A percentile compares a stretch with the other conserved stretches of the same genome.
phyloP scores from a whole-genome alignment of 2,797 vertebrate species.

The Amphiprion clarkii region DNA sequence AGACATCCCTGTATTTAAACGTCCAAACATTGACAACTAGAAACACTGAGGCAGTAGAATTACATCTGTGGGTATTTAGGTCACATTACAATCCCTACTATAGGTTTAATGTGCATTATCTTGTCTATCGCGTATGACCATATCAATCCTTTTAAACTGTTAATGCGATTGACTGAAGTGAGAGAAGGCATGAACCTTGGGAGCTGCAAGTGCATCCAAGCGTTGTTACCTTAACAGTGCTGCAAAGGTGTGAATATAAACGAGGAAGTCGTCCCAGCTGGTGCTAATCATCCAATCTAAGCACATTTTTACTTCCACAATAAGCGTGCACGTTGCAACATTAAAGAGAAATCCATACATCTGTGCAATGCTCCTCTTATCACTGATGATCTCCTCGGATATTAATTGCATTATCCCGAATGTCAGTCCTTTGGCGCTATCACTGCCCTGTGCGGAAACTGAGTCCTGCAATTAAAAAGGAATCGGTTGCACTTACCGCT shows the following conservation, averaged over 20 bases:
- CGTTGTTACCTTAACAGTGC: neutral
- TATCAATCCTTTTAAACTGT: constrained; percentile 17
- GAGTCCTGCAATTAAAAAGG: constrained; percentile 27
- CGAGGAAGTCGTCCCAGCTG: constrained; percentile 14
- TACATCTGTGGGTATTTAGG: neutral
- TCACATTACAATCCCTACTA: constrained; percentile 27
- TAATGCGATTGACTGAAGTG: constrained; percentile 30
- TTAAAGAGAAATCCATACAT: neutral
- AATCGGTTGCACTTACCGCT: constrained; percentile 78
- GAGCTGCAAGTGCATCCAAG: neutral
- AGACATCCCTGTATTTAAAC: neutral
- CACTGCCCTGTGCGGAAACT: constrained; percentile 23
- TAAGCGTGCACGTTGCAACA: neutral
- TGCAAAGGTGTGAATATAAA: constrained; percentile 5
- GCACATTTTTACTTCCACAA: neutral
- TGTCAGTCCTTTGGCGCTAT: constrained; percentile 8
- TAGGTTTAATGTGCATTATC: constrained; percentile 17
- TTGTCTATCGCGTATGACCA: neutral
- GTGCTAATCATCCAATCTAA: constrained; percentile 8
- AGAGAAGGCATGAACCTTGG: constrained; percentile 10
- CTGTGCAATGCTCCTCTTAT: neutral
- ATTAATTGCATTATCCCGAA: constrained; percentile 20
- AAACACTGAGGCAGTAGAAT: neutral
- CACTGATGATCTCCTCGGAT: neutral
- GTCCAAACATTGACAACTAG: neutral